These are phyloP conservation scores for Sus scrofa DNA, from an alignment of 2,113 vertebrate genomes.

Conservation along the genomic window DNA sequence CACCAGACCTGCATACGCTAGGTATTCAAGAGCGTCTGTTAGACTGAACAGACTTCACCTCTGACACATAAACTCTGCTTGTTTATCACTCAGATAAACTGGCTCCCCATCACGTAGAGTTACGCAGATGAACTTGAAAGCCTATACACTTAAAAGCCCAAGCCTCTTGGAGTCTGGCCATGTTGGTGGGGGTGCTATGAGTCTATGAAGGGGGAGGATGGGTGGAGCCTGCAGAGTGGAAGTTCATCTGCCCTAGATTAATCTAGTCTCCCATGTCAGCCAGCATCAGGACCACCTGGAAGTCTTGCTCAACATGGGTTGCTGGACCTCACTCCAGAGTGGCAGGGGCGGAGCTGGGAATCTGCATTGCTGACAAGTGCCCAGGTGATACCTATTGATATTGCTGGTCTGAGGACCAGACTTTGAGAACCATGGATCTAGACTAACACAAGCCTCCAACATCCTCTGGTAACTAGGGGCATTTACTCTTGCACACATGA, in stretches of 20 bases:
- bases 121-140: not conserved
- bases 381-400: not conserved
- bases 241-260: not conserved
- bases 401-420: not conserved
- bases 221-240: rapidly evolving
- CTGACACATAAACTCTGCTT: not conserved
- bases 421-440: not conserved
- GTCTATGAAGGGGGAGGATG: not conserved
- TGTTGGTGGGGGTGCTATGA: rapidly evolving
- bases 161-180: not conserved
- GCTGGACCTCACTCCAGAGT: not conserved
- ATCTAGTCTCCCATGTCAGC: rapidly evolving
- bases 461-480: not conserved
- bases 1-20: not conserved
- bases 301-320: not conserved
- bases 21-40: not conserved
- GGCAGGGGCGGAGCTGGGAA: not conserved
- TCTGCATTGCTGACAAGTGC: not conserved
- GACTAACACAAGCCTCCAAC: not conserved
- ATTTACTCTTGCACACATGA: not conserved
- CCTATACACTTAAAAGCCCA: not conserved
- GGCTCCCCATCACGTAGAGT: not conserved
- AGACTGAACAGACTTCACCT: not conserved
- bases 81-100: not conserved
- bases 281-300: not conserved